Conservation (phyloP, 2,113 vertebrate species). For the Tyrannus savana region DNA sequence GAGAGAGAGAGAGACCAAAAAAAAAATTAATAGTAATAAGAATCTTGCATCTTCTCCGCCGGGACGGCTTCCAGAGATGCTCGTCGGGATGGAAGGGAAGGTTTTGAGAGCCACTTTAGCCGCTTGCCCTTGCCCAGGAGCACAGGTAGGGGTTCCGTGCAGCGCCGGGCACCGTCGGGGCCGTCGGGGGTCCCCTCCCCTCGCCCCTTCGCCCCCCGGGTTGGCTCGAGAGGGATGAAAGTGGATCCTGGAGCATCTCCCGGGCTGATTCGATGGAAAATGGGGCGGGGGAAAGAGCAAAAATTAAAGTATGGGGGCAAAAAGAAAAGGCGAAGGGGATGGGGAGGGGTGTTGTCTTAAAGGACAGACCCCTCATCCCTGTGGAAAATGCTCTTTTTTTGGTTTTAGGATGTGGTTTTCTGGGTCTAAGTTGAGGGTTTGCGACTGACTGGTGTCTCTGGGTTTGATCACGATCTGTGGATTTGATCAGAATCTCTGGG, state of each 20-base stretch:
- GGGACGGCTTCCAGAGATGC: not conserved
- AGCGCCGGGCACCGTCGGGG: not conserved
- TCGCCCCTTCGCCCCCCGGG: not conserved
- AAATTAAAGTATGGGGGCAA: not conserved
- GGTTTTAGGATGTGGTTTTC: not conserved
- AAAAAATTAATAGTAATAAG: not conserved
- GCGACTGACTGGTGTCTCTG: not conserved
- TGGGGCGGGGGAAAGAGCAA: not conserved
- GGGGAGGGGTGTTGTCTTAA: not conserved
- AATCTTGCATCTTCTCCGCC: not conserved
- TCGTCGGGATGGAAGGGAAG: not conserved
- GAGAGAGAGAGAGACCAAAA: too few relatives aligned
- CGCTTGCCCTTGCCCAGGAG: not conserved
- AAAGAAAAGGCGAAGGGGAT: not conserved
- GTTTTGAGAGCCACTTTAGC: not conserved
- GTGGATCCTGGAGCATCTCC: not conserved
- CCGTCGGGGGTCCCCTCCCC: too few relatives aligned
- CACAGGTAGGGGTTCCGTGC: conserved; percentile 25
- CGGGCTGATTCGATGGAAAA: not conserved
- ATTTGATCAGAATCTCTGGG: too few relatives aligned
- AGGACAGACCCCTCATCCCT: not conserved
- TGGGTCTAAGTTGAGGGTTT: not conserved
- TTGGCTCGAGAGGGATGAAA: not conserved
- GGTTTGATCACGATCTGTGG: not conserved
- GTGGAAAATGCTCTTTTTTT: not conserved